Evolutionary conservation across 1,140 invertebrate genomes (phyloP), one percentile per base, ranked within the genome.

Genomic region (Galleria mellonella): DNA sequence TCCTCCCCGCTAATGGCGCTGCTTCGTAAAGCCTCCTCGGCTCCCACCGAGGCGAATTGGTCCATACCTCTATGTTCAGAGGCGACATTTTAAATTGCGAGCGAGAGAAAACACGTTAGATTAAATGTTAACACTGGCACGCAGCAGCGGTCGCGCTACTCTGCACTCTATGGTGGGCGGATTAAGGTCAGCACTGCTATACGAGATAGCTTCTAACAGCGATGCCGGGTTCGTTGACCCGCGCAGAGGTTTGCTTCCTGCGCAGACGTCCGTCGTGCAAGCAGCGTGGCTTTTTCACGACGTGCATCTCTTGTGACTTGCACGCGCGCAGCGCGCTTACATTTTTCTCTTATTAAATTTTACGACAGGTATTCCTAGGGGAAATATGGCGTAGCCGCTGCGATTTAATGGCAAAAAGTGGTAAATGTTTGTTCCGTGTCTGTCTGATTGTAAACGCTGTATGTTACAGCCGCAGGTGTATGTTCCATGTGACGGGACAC

Each of bases 181-280:
- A 4, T 23, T 63, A 63, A 40, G 44, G 47, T 65, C 8, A 13
- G 38, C 27, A 47, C 62, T 65, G 4, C 15, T 11, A 28, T 48
- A 43, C 0, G 0, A 6, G 1, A 9, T 15, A 9, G 27, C 55
- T 55, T 67, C 65, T 72, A 72, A 69, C 65, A 70, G 57, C 65
- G 51, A 66, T 55, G 37, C 49, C 28, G 55, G 49, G 70, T 73
- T 77, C 68, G 63, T 46, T 56, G 71, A 74, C 68, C 73, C 51
- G 58, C 46, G 56, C 43, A 55, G 62, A 73, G 62, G 62, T 67
- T 74, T 62, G 56, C 62, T 72, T 73, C 68, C 63, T 69, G 66
- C 51, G 63, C 55, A 23, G 17, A 23, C 54, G 52, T 51, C 62
- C 54, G 52, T 51, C 62, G 15, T 9, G 53, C 59, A 62, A 55